A percentile compares a stretch with the other conserved stretches of the same genome.
Evolutionary conservation across 2,797 vertebrate species (phyloP).

Genomic region (Chiloscyllium punctatum): DNA sequence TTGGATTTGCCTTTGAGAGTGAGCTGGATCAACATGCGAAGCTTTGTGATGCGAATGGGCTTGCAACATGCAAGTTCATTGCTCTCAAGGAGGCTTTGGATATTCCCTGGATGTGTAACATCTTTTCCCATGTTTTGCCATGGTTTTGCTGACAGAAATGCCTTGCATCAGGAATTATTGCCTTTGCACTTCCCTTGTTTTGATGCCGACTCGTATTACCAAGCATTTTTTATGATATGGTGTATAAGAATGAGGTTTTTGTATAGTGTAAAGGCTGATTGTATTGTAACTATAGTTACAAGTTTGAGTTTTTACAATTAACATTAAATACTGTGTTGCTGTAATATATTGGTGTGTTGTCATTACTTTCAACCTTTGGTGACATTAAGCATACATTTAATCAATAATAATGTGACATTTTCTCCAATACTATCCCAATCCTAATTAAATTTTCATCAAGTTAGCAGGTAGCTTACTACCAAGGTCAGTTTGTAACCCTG

Average conservation of each 20-base stretch:
- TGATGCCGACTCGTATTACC: slow-evolving; percentile 31
- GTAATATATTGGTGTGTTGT: neutral
- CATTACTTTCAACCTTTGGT: neutral
- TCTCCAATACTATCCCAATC: neutral
- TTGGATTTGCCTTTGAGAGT: neutral
- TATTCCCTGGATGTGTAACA: neutral
- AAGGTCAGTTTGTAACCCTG: neutral
- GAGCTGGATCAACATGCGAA: neutral
- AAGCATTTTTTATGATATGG: slow-evolving; percentile 35
- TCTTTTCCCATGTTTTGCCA: neutral
- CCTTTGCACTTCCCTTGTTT: slow-evolving; percentile 30
- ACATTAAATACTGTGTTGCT: slow-evolving; percentile 38
- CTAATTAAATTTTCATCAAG: neutral
- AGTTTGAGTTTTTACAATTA: slow-evolving; percentile 38
- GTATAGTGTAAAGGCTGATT: slow-evolving; percentile 37
- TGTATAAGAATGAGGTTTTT: slow-evolving; percentile 37
- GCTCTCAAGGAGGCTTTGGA: neutral
- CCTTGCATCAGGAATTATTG: slow-evolving; percentile 27
- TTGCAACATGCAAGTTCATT: neutral
- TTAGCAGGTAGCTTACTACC: neutral
- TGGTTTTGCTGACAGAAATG: slow-evolving; percentile 4
- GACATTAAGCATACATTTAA: neutral
- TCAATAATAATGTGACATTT: neutral
- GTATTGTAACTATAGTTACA: slow-evolving; percentile 36
- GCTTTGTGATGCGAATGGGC: neutral